Conservation (phyloP, 2,797 vertebrate species). For the Cryptoprocta ferox region DNA sequence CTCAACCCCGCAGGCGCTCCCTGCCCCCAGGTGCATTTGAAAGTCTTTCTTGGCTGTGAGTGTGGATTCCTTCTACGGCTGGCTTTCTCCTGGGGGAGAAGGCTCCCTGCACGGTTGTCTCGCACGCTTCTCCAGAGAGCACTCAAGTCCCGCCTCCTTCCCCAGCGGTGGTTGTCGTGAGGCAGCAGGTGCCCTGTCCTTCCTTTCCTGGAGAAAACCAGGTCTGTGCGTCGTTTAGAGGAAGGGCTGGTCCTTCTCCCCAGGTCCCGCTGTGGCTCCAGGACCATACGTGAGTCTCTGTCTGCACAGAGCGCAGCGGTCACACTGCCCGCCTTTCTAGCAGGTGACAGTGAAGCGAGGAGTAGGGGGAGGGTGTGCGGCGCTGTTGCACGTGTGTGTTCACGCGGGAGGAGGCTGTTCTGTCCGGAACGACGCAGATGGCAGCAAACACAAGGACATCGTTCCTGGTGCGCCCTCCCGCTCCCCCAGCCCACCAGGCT, state of each 20-base stretch:
- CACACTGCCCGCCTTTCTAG: not conserved
- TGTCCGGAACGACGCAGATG: not conserved
- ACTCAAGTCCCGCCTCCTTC: fast-evolving
- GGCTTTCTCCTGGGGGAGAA: not conserved
- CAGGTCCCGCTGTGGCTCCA: not conserved
- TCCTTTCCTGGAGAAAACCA: not conserved
- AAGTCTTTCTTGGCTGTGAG: not conserved
- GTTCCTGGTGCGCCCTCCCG: fast-evolving
- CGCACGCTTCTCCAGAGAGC: too few species aligned
- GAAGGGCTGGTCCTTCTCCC: not conserved
- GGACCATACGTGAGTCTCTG: not conserved
- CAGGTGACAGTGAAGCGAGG: not conserved
- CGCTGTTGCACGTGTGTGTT: too few species aligned
- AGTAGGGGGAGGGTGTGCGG: too few species aligned
- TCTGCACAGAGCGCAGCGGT: fast-evolving
- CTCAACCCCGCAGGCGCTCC: too few species aligned
- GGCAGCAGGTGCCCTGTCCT: not conserved
- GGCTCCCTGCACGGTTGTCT: not conserved
- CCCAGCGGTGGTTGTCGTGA: not conserved
- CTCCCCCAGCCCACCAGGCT: not conserved
- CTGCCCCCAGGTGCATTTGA: not conserved
- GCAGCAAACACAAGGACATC: not conserved
- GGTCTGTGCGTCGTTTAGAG: not conserved
- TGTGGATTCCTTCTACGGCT: not conserved
- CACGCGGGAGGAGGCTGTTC: not conserved